phyloP scores from a whole-genome alignment of 2,797 vertebrate species.

The Sebastes itinus region DNA sequence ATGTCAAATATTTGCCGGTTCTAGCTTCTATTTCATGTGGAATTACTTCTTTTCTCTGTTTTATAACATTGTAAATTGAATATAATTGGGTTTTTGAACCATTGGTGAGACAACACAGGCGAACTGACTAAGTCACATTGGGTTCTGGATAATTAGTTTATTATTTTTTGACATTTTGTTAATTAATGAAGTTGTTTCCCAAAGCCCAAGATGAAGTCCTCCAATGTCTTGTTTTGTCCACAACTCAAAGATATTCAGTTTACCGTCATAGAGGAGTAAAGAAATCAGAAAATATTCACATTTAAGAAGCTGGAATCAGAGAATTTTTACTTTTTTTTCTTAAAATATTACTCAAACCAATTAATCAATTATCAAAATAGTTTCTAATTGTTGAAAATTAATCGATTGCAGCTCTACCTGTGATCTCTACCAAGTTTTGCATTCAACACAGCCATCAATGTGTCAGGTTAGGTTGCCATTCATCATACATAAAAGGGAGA shows the following conservation, averaged over 20 bases:
- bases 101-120: not conserved
- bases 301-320: too few species aligned
- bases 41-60: not conserved
- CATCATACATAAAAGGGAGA: not conserved
- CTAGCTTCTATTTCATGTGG: not conserved
- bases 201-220: too few species aligned
- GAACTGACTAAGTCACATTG: not conserved
- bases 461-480: not conserved
- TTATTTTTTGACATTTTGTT: not conserved
- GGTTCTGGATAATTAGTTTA: not conserved
- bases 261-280: too few species aligned
- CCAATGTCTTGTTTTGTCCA: too few species aligned
- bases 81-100: not conserved
- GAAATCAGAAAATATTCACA: too few species aligned
- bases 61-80: not conserved
- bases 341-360: too few species aligned
- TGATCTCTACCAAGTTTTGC: not conserved
- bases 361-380: too few species aligned
- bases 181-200: not conserved
- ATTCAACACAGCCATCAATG: not conserved
- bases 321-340: too few species aligned
- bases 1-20: not conserved
- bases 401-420: not conserved
- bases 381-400: too few species aligned
- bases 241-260: too few species aligned